Percentiles rank a stretch among this genome's conserved stretches.
phyloP scores from a whole-genome alignment of 2,888 invertebrate genomes.

The Gnatocerus cornutus region DNA sequence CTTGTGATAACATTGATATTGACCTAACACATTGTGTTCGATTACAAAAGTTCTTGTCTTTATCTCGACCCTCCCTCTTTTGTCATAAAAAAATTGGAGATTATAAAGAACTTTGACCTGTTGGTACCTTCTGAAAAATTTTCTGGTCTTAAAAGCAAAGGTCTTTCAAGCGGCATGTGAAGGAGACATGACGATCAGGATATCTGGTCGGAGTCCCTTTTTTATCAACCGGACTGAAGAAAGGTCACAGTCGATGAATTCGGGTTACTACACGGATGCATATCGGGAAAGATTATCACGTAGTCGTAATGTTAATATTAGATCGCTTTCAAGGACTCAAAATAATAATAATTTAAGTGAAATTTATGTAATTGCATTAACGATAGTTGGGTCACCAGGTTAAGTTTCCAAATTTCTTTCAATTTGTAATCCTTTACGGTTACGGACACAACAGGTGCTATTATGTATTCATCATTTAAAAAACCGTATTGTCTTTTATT shows the following conservation, averaged over 20 bases:
- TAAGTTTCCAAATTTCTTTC: no score
- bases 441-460: no score
- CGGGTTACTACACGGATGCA: constrained; percentile 6
- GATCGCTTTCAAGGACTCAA: neutral
- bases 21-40: constrained; percentile 12
- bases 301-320: neutral
- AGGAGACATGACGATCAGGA: constrained; percentile 23
- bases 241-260: constrained; percentile 19
- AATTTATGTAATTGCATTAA: no score
- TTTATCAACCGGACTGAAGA: constrained; percentile 13
- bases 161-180: constrained; percentile 19
- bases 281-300: neutral
- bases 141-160: constrained; percentile 2
- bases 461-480: no score
- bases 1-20: constrained; percentile 34
- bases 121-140: constrained; percentile 6
- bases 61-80: constrained; percentile 34
- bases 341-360: neutral
- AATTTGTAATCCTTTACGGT: no score
- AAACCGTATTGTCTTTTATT: no score
- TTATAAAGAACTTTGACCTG: constrained; percentile 22
- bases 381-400: no score
- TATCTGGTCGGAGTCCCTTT: constrained; percentile 27
- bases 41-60: constrained; percentile 32
- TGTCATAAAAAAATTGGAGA: constrained; percentile 15